Base-by-base conservation (phyloP, 2,797 vertebrate species). In the Mustela erminea region DNA sequence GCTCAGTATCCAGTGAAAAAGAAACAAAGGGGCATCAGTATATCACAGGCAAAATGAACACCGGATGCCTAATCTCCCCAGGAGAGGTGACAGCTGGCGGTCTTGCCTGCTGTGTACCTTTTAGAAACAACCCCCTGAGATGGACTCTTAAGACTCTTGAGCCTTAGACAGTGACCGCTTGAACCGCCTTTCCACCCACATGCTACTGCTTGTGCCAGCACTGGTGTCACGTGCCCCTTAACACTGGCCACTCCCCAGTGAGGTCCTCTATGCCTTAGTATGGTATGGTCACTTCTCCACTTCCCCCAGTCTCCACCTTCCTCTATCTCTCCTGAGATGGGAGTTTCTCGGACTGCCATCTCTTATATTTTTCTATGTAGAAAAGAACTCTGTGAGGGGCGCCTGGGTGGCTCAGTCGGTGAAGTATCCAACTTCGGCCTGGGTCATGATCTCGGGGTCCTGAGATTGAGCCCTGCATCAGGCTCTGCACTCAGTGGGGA, bases 381-480 rank as follows among this genome's bases (percentile, higher is more conserved):
- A 77, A 78, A 97, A 86, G 21, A 95, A 49, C 43, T 64, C 27
- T 74, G 60, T 88, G 92, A 93, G 23, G 70, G n/a, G 17, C 0
- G 2, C n/a, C 66, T 21, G 66, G 66, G 66, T 66, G 64, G 15
- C 64, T 66, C 64, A n/a, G 64, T 66, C 1, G 0, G 64, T 35
- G 7, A 68, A 35, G 18, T 15, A 21, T 68, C 66, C 4, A 10
- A 20, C 66, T 35, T 68, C 2, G 2, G n/a, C n/a, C n/a, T 9
- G n/a, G n/a, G n/a, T 68, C 66, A 68, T 68, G n/a, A 35, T 35
- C 66, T 68, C 9, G 1, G n/a, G 18, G n/a, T 68, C 66, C 66
- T 68, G 66, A 18, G n/a, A 68, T 35, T 14, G 17, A 68, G n/a
- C 18, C 18, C n/a, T 18, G 14, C n/a, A 21, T 68, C 9, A 20